Conservation (phyloP, 2,888 invertebrate species). For the Hylaea fasciaria region DNA sequence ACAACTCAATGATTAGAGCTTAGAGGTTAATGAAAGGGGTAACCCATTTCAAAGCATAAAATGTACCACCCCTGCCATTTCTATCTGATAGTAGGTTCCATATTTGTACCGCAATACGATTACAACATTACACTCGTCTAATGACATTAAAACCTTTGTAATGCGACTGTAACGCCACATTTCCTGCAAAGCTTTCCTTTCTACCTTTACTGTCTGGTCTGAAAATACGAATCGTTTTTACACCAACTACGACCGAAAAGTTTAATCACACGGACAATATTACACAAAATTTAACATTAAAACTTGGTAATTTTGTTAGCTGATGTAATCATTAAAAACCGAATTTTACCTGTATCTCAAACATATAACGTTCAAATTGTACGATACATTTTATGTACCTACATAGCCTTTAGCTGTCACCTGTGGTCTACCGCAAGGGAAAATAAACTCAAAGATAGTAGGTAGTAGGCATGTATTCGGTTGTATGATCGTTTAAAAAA, state of each 20-base stretch:
- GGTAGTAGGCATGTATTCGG: conserved; percentile 7
- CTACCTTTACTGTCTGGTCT: conserved; percentile 4
- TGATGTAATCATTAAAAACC: background rate
- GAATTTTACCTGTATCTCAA: conserved; percentile 4
- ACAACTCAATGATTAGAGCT: too few relatives aligned
- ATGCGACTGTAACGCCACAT: conserved; percentile 30
- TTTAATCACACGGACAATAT: conserved; percentile 13
- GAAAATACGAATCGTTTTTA: conserved; percentile 7
- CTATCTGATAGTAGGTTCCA: background rate
- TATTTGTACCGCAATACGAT: conserved; percentile 37
- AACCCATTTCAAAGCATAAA: too few relatives aligned
- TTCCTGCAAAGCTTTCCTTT: conserved; percentile 15
- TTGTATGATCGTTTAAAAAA: conserved; percentile 40
- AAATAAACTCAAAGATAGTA: conserved; percentile 14
- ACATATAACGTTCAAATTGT: conserved; percentile 16
- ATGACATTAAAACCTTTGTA: conserved; percentile 55
- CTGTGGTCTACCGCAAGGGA: background rate
- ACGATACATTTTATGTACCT: too few relatives aligned
- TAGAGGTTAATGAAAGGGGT: too few relatives aligned
- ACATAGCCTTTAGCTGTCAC: conserved; percentile 18
- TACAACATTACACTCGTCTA: conserved; percentile 44
- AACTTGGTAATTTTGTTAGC: conserved; percentile 6
- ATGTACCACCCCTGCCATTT: background rate
- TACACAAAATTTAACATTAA: conserved; percentile 7
- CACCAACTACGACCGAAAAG: conserved; percentile 8